Base-by-base conservation (phyloP, 2,113 vertebrate species). In the Festucalex cinctus region DNA sequence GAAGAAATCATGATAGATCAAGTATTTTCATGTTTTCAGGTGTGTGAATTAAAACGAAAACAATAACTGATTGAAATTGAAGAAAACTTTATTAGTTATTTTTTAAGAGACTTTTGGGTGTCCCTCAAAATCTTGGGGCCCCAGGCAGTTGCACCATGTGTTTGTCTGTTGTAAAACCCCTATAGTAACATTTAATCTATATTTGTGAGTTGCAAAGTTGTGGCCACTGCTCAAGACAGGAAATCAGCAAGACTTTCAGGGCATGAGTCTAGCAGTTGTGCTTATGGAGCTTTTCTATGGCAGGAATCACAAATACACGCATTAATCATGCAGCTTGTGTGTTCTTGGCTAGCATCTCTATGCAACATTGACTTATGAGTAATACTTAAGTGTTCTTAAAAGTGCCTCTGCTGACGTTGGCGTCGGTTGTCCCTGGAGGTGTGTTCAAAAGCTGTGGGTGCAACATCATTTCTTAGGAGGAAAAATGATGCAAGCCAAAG, bases 281-380 rank as follows among this genome's bases (percentile, higher is more conserved):
- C 86, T 85, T 87, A 84, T 80, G 70, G 76, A 84, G 76, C 74
- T 46, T 48, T 80, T 81, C 81, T 79, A 85, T 82, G 81, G 76
- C 75, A 83, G 75, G 79, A 85, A 86, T 87, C 75, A 66, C 71
- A 82, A 75, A 16, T 14, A 17, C 2, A 9, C 57, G 63, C 62
- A 39, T 49, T 64, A 66, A 81, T 77, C 54, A 14, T 56, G 41
- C 63, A 65, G 59, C 66, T 75, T 64, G 71, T 80, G 68, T 81
- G 22, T 76, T 74, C 72, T 77, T 22, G n/a, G 53, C 53, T 68
- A 66, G 73, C 48, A 63, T 66, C 41, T 56, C 69, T 65, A 58
- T 57, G 64, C 43, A 66, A 67, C 44, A 66, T 63, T 9, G 51
- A 61, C 57, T 71, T 70, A 59, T 37, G 37, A 78, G 68, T 73